These are phyloP conservation scores for Spisula solida DNA, from an alignment of 2,888 invertebrate genomes.

Conservation along the genomic window DNA sequence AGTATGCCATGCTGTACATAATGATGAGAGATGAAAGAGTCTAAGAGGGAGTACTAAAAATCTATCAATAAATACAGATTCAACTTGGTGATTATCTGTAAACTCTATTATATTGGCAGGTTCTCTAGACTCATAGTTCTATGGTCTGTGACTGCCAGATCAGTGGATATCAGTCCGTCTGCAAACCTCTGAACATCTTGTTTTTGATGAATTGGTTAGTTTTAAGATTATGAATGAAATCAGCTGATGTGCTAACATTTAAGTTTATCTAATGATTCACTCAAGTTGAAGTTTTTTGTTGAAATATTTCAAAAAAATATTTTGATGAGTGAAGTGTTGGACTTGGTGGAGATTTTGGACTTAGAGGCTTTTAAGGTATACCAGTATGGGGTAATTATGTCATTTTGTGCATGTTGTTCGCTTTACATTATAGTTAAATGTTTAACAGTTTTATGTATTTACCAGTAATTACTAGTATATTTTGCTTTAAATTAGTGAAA, in stretches of 20 bases:
- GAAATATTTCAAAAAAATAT: background rate
- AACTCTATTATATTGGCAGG: background rate
- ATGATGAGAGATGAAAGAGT: background rate
- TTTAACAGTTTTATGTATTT: background rate
- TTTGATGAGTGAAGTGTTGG: background rate
- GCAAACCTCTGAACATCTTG: background rate
- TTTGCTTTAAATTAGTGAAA: background rate
- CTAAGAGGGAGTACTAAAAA: slow-evolving; percentile 12
- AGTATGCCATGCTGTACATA: background rate
- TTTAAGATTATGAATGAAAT: background rate
- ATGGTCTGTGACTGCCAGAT: background rate
- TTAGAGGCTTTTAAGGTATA: background rate
- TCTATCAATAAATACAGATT: slow-evolving; percentile 12
- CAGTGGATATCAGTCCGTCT: background rate
- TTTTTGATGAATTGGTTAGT: background rate
- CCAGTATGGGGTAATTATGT: background rate
- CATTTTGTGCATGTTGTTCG: background rate
- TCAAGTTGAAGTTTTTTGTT: background rate
- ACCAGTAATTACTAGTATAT: too few species aligned
- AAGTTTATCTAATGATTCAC: background rate
- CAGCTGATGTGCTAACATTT: background rate
- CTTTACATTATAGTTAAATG: background rate
- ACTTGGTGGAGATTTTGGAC: background rate
- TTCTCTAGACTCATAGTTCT: background rate
- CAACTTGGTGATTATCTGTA: background rate